Base-by-base conservation (phyloP, 2,888 invertebrate species). In the Eupithecia insigniata region DNA sequence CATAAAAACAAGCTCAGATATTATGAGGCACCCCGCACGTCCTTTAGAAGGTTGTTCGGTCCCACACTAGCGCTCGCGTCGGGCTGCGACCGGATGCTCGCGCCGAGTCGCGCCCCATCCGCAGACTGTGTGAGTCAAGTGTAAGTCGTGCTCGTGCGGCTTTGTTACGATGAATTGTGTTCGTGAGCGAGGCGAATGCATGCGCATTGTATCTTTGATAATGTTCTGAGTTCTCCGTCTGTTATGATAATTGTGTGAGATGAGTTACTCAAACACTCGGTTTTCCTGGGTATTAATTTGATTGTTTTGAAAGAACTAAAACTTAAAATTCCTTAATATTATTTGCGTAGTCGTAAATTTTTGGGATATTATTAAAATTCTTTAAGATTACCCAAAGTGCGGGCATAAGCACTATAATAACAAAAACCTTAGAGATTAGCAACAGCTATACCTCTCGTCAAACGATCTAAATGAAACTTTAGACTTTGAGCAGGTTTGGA, bases 131-230 rank as follows among this genome's bases (percentile, higher is more conserved):
- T 73, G 55, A 55, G 55, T 55, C 55, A 55, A 55, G 55, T 26
- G 26, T 55, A 14, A 55, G 55, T 55, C 55, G 46, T 55, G 14
- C 55, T 55, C 5, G 55, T 26, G 12, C 87, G 82, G 83, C 60
- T 73, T 81, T 65, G 79, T 77, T 86, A 84, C 80, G 86, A 70
- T 82, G 88, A 88, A 82, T 71, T 62, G 65, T 51, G 30, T 51
- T 22, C 55, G 65, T 43, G 58, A 72, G 65, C 69, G 67, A 60
- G 8, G 18, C 60, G 30, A 60, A 60, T 60, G 30, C 26, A 4
- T 12, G 5, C 1, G 55, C 26, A 55, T 26, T 55, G 26, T 26
- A 26, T 51, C 46, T 22, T 22, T 14, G 14, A 4, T 22, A 8
- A 46, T 46, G 16, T 46, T n/a, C n/a, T n/a, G n/a, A n/a, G 43